These are phyloP conservation scores for Amblyjoppa fuscipennis DNA, from an alignment of 2,888 invertebrate species.

Conservation along the genomic window DNA sequence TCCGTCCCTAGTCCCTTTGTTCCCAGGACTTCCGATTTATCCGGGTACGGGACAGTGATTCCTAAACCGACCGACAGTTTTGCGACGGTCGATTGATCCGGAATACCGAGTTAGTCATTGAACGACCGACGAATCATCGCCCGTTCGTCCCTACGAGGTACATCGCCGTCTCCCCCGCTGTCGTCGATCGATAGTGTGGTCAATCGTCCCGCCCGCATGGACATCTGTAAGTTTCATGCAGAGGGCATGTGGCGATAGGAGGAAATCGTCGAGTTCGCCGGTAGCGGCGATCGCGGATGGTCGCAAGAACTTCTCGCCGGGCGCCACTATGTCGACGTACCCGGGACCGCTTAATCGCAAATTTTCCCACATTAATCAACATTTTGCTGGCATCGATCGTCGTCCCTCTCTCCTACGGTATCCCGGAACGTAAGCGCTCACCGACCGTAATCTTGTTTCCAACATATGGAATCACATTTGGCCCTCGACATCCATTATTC, in stretches of 20 bases:
- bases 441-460: slow-evolving; percentile 55
- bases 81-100: neutral
- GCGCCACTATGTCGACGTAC: slow-evolving; percentile 40
- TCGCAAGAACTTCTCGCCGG: slow-evolving; percentile 58
- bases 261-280: slow-evolving; percentile 54
- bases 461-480: slow-evolving; percentile 61
- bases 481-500: slow-evolving; percentile 56
- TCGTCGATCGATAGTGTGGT: neutral
- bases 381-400: slow-evolving; percentile 60
- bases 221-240: neutral
- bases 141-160: neutral
- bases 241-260: slow-evolving; percentile 34
- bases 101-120: neutral
- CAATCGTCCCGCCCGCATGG: slow-evolving; percentile 28
- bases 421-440: slow-evolving; percentile 13
- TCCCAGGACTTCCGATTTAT: neutral
- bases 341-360: slow-evolving; percentile 60
- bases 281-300: slow-evolving; percentile 40
- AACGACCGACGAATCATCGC: slow-evolving; percentile 3
- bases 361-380: slow-evolving; percentile 67
- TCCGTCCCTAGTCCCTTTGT: slow-evolving; percentile 15
- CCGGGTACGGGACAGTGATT: neutral
- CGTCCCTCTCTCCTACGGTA: neutral
- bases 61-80: slow-evolving; percentile 35
- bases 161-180: neutral